Base-by-base conservation (phyloP, 2,888 invertebrate genomes). In the Erannis defoliaria region DNA sequence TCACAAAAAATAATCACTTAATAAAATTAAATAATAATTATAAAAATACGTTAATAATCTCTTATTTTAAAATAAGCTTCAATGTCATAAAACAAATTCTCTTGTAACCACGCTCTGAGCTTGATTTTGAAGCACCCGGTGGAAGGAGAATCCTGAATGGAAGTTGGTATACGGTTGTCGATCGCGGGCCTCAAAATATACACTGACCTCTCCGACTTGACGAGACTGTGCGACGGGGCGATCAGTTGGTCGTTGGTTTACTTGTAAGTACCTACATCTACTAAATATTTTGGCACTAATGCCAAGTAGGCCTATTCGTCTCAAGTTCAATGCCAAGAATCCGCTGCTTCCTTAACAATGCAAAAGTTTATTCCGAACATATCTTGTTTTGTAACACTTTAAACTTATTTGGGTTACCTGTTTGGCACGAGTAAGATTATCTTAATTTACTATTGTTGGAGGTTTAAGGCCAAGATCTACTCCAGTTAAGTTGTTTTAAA, bases 301-400 rank as follows among this genome's bases (percentile, higher is more conserved):
- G 90, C 91, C 90, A 91, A 91, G 82, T 90, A 76, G 88, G 87
- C 72, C 68, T 64, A 62, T 60, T 68, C 46, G 56, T 71, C 68
- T 76, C 88, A 88, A 88, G 88, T 87, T 88, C 89, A 89, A 82
- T 90, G 91, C 91, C 91, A 91, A 91, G 88, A 88, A 84, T 86
- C 77, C 78, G 81, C 73, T 76, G 71, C 73, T 75, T 72, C 74
- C 71, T 75, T 66, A 73, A 72, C 67, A 76, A 66, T 66, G 71
- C 75, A 76, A 72, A 70, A 64, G 63, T 64, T 72, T 84, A 62
- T 62, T 84, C 84, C 48, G 63, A 55, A 68, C 80, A 73, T 75
- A 73, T 67, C 62, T 53, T 66, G 70, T 64, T 56, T 66, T 70
- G 66, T 70, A 66, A 68, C 67, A 64, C 60, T 68, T 62, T 55